These are phyloP conservation scores for Odontocerum albicorne DNA, from an alignment of 2,888 invertebrate genomes.

Conservation along the genomic window DNA sequence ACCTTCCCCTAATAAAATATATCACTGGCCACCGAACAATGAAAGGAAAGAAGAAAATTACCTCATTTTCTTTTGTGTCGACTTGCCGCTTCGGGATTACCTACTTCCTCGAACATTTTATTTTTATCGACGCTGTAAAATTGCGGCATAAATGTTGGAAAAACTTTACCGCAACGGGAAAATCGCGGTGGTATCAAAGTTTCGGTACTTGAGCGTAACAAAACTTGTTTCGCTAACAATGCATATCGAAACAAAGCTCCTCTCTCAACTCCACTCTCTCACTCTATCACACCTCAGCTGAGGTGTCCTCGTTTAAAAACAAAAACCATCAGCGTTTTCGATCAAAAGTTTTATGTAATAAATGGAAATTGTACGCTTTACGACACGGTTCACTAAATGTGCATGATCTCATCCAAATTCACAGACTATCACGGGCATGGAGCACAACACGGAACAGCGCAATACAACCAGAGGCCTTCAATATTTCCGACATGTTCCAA, in stretches of 20 bases:
- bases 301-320: slow-evolving; percentile 17
- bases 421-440: no score
- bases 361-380: slow-evolving; percentile 31
- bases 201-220: slow-evolving; percentile 10
- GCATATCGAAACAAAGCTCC: slow-evolving; percentile 23
- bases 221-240: slow-evolving; percentile 32
- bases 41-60: slow-evolving; percentile 34
- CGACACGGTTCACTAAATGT: slow-evolving; percentile 4
- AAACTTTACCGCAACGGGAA: slow-evolving; percentile 22
- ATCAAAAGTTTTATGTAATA: slow-evolving; percentile 32
- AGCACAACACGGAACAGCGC: no score
- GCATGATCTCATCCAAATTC: neutral
- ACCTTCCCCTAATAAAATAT: slow-evolving; percentile 32
- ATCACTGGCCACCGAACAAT: slow-evolving; percentile 32
- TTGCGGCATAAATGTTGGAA: slow-evolving; percentile 31
- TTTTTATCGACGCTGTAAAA: slow-evolving; percentile 36
- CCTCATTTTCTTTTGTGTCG: slow-evolving; percentile 33
- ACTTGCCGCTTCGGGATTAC: slow-evolving; percentile 20
- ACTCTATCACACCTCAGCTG: neutral
- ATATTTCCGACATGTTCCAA: no score
- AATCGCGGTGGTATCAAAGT: slow-evolving; percentile 20
- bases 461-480: no score
- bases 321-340: slow-evolving; percentile 31
- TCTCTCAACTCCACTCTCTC: slow-evolving; percentile 4
- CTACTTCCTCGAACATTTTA: slow-evolving; percentile 28